Conservation (phyloP, 2,888 invertebrate species). For the Heterodera filipjevi region DNA sequence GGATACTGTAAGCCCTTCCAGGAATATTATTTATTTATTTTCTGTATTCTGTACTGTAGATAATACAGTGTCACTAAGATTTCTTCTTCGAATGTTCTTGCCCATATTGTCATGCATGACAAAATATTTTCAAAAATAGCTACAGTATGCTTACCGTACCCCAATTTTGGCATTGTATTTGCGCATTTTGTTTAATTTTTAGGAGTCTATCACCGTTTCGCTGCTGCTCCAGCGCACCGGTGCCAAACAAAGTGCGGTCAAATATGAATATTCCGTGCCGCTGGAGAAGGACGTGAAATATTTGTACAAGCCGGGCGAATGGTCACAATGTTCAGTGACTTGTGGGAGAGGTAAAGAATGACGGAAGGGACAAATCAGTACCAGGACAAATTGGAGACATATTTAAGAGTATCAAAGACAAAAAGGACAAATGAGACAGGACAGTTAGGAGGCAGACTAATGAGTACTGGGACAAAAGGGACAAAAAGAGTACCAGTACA, state of each 20-base stretch:
- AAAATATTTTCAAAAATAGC: too few species aligned
- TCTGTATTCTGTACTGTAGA: too few species aligned
- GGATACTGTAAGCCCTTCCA: too few species aligned
- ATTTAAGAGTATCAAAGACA: too few species aligned
- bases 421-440: background rate
- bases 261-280: conserved; percentile 88
- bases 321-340: conserved; percentile 79
- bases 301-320: conserved; percentile 81
- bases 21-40: too few species aligned
- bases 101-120: too few species aligned
- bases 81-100: too few species aligned
- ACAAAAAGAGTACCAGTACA: background rate
- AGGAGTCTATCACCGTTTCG: conserved; percentile 72
- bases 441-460: background rate
- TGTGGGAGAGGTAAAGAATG: conserved; percentile 90
- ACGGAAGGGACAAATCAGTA: background rate
- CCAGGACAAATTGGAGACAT: background rate
- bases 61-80: too few species aligned
- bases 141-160: background rate
- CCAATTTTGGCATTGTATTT: background rate
- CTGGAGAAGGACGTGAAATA: conserved; percentile 74
- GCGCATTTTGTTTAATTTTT: conserved; percentile 72
- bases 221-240: conserved; percentile 77
- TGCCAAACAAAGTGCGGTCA: conserved; percentile 72
- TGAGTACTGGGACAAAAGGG: background rate